Evolutionary conservation across 2,888 invertebrate genomes (phyloP).

Genomic region (Listrodromus nycthemerus): DNA sequence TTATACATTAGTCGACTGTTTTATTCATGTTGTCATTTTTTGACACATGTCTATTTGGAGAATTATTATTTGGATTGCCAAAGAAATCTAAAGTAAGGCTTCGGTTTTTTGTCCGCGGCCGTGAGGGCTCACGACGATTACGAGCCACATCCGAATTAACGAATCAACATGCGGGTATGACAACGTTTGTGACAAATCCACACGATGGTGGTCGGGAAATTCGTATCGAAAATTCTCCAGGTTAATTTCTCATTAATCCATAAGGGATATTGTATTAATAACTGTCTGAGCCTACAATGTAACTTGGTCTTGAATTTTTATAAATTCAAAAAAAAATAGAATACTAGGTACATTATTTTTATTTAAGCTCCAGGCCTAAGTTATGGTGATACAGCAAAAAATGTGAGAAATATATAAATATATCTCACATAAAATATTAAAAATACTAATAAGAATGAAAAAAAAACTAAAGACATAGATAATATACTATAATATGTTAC

Average conservation of each 20-base stretch:
- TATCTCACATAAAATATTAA: background rate
- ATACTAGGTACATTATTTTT: background rate
- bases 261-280: background rate
- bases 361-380: background rate
- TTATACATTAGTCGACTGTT: conserved; percentile 29
- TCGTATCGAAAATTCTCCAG: conserved; percentile 74
- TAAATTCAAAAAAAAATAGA: background rate
- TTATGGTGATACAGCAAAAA: background rate
- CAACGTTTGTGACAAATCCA: background rate
- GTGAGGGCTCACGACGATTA: background rate
- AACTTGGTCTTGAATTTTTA: background rate
- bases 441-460: background rate
- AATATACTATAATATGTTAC: background rate
- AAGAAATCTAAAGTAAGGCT: conserved; percentile 19
- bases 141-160: background rate
- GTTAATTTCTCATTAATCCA: conserved; percentile 50
- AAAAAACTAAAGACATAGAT: background rate
- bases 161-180: conserved; percentile 37
- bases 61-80: background rate
- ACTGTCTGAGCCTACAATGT: background rate
- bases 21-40: conserved; percentile 1
- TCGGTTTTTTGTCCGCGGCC: background rate
- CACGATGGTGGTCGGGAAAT: conserved; percentile 73
- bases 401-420: background rate
- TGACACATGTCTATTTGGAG: conserved; percentile 40